phyloP scores from a whole-genome alignment of 1,140 invertebrate genomes.

The Eueides isabella region DNA sequence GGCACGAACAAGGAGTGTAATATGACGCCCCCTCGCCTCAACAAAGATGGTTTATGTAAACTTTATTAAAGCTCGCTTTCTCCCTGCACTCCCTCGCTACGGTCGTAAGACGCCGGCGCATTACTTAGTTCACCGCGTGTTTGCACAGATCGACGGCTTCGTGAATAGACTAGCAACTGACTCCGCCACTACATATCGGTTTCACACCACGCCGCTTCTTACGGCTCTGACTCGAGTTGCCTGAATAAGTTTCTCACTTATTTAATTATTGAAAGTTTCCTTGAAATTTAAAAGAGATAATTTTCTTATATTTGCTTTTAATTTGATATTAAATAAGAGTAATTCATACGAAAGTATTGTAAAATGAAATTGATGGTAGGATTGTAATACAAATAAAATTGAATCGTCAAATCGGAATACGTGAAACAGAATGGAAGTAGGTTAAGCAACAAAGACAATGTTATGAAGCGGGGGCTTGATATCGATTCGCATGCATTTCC shows the following conservation, averaged over 20 bases:
- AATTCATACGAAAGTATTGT: background rate
- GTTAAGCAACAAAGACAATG: constrained; percentile 77
- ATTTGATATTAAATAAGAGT: no score
- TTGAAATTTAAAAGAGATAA: background rate
- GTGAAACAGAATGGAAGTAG: constrained; percentile 57
- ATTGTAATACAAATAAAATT: constrained; percentile 27
- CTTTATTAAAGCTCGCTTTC: constrained; percentile 71
- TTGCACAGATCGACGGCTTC: constrained; percentile 72
- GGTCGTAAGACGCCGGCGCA: constrained; percentile 69
- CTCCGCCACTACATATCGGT: constrained; percentile 54
- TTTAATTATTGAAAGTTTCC: constrained; percentile 14
- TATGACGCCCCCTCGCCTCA: constrained; percentile 58
- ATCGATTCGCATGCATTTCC: constrained; percentile 75
- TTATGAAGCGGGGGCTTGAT: constrained; percentile 60
- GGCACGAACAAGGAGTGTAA: constrained; percentile 59
- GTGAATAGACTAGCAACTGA: constrained; percentile 65
- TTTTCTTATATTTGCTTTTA: no score
- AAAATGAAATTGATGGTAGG: background rate
- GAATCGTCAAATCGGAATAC: constrained; percentile 39
- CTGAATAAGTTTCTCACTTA: constrained; percentile 24
- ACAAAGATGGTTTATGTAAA: constrained; percentile 74
- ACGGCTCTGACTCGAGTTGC: background rate
- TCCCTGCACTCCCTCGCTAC: constrained; percentile 52
- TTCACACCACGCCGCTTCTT: constrained; percentile 47
- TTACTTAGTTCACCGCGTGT: constrained; percentile 70